These are phyloP conservation scores for Erebia epiphron DNA, from an alignment of 2,888 invertebrate genomes.

Conservation along the genomic window DNA sequence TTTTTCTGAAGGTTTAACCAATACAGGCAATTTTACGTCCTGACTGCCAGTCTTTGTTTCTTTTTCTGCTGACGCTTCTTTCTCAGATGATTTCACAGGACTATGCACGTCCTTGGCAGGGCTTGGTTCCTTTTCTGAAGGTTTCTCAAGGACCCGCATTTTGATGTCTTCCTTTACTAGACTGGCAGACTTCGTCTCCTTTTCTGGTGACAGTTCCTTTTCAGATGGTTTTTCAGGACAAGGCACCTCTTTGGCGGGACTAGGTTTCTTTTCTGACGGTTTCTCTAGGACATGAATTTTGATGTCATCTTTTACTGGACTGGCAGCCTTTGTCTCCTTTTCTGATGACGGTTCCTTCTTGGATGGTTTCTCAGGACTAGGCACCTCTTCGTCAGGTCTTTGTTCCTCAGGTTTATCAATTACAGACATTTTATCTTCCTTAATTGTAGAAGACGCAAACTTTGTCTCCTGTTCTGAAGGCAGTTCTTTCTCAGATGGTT, in stretches of 20 bases:
- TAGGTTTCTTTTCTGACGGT: slow-evolving; percentile 12
- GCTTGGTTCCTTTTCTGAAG: slow-evolving; percentile 27
- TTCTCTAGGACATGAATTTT: neutral
- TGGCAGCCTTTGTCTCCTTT: slow-evolving; percentile 17
- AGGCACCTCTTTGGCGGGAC: slow-evolving; percentile 19
- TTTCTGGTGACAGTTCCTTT: neutral
- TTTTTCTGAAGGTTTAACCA: slow-evolving; percentile 32
- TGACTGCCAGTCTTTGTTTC: neutral
- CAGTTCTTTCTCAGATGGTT: slow-evolving; percentile 2
- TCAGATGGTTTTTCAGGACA: slow-evolving; percentile 2
- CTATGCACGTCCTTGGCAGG: neutral
- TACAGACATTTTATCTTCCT: neutral
- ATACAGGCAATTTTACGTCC: neutral
- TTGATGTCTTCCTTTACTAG: neutral
- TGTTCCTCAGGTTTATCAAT: slow-evolving; percentile 12
- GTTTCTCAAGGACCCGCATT: slow-evolving; percentile 15
- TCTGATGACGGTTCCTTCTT: slow-evolving; percentile 27
- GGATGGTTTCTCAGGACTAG: neutral
- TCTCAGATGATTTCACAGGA: neutral
- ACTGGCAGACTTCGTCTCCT: neutral
- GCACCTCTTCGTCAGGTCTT: slow-evolving; percentile 22
- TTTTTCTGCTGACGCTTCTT: neutral
- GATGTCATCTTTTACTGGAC: neutral
- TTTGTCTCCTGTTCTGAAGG: neutral
- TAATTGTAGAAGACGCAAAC: no score